Evolutionary conservation across 1,140 invertebrate species (phyloP), one percentile per base, ranked within the genome.

Genomic region (Euwallacea similis): DNA sequence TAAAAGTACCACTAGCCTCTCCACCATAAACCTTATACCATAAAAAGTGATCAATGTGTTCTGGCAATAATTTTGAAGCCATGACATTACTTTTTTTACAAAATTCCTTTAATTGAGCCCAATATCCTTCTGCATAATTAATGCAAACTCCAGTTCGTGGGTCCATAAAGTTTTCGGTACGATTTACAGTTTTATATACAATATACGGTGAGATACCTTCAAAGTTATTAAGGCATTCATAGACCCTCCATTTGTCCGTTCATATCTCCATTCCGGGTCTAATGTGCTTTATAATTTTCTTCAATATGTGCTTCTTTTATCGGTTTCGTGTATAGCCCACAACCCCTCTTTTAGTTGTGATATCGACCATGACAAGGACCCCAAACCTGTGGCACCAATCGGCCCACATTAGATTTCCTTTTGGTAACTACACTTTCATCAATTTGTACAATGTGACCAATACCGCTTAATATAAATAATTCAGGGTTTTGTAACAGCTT

Each of bases 361-460:
- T 42, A 46, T 63, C 61, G 6, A 13, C 42, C 41, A 63, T 63
- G 8, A 42, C 61, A 7, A 63, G 16, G 7, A 63, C 21, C n/a
- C 41, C 61, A 63, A n/a, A 63, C 61, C 44, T 43, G 42, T 7
- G 61, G 61, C 9, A 63, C 42, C n/a, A 63, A 6, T 6, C 61
- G 7, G 6, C 61, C 61, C 6, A 43, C 43, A 63, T 63, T 43
- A 47, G 43, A 63, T 47, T 46, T 63, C 43, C 61, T 43, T 47
- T 46, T 63, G 7, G 61, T 63, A 7, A 63, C 44, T 13, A 63
- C n/a, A 47, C 41, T 44, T 10, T 63, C 61, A 16, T 63, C 61
- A 11, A 63, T 47, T 47, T 47, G 44, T 7, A 47, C 7, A 47
- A 47, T 47, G 44, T 47, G 44, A 47, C 11, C 44, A 47, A 47